Percentiles rank a stretch among this genome's conserved stretches.
phyloP scores from a whole-genome alignment of 2,888 invertebrate genomes.

The Trissonchulus latispiculum region DNA sequence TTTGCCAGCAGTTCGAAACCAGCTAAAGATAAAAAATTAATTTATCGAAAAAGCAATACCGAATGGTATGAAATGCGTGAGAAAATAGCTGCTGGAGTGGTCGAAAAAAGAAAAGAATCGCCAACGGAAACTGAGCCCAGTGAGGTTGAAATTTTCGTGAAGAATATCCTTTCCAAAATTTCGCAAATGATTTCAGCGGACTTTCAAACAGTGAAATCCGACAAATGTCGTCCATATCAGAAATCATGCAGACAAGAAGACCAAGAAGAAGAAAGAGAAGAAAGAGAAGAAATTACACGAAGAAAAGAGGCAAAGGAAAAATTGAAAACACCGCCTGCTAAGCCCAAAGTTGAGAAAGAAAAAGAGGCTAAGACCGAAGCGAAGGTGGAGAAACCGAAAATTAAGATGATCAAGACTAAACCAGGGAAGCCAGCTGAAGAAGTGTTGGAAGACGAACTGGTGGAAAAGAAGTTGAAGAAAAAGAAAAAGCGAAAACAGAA shows the following conservation, averaged over 20 bases:
- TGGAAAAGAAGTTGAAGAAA: not conserved
- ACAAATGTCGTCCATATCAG: no score
- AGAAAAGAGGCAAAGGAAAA: not conserved
- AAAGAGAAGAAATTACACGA: no score
- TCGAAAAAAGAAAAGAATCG: no score
- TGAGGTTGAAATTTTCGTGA: no score
- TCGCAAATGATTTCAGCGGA: no score
- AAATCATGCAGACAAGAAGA: not conserved
- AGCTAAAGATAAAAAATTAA: no score
- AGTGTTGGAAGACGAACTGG: not conserved
- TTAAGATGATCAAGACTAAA: not conserved
- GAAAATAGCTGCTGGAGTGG: no score
- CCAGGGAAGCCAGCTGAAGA: slow-evolving; percentile 4
- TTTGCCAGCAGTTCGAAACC: not conserved
- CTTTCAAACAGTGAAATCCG: no score
- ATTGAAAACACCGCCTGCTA: not conserved
- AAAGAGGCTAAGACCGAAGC: not conserved
- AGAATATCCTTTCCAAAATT: no score
- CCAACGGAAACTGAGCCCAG: no score
- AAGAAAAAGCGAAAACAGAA: not conserved
- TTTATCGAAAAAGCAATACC: no score
- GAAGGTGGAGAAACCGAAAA: not conserved
- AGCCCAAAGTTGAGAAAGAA: not conserved
- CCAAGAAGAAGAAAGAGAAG: not conserved
- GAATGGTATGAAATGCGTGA: no score